Conservation (phyloP, 2,888 invertebrate genomes). For the Frankliniella intonsa region DNA sequence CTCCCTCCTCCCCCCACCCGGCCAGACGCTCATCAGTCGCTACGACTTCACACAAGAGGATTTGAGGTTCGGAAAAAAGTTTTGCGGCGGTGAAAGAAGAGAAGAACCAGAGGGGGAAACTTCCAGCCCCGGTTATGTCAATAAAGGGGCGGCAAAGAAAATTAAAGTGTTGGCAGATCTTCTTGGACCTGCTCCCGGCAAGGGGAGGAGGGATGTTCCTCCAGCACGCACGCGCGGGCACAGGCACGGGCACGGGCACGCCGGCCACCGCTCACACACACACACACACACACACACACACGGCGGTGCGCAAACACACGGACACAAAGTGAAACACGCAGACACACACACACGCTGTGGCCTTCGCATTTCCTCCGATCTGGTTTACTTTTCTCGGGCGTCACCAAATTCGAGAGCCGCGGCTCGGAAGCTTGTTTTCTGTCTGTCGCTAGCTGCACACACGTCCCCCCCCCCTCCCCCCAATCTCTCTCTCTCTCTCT, state of each 20-base stretch:
- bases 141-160: constrained; percentile 17
- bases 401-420: no score
- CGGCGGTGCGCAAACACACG: not conserved
- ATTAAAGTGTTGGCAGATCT: constrained; percentile 10
- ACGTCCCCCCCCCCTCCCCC: no score
- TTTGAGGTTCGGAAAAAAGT: constrained; percentile 2
- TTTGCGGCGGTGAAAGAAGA: not conserved
- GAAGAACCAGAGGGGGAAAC: not conserved
- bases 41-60: constrained; percentile 23
- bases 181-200: no score
- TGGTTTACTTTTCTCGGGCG: no score
- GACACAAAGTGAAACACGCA: no score
- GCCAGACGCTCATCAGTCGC: not conserved
- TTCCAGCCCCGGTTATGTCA: constrained; percentile 8
- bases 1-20: not conserved
- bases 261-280: not conserved
- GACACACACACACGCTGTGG: no score
- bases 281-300: not conserved
- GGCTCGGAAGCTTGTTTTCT: no score
- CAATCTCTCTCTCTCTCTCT: no score
- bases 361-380: no score
- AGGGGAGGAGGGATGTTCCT: no score
- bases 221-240: not conserved
- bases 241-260: not conserved
- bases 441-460: no score